Evolutionary conservation across 1,140 invertebrate genomes (phyloP).

Genomic region (Acyrthosiphon pisum): DNA sequence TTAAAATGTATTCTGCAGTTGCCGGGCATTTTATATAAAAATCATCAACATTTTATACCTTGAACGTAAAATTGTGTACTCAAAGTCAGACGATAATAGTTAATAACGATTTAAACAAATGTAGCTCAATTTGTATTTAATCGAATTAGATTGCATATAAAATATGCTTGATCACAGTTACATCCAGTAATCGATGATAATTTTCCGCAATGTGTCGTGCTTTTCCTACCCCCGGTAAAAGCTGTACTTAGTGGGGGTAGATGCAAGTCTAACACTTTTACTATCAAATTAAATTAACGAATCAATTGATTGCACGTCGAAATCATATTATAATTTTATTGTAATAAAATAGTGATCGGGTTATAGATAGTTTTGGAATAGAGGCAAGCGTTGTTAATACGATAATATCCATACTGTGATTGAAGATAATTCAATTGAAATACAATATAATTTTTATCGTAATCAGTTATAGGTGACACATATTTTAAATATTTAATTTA

Average conservation of each 20-base stretch:
- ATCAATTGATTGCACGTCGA: background rate
- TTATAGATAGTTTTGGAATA: background rate
- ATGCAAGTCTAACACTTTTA: conserved; percentile 30
- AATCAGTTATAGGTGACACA: background rate
- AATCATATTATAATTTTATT: background rate
- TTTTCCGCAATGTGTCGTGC: background rate
- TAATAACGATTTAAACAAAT: background rate
- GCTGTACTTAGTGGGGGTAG: conserved; percentile 33
- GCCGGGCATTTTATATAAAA: background rate
- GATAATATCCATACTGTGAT: background rate
- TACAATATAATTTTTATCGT: background rate
- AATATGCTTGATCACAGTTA: background rate
- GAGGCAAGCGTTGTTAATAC: background rate
- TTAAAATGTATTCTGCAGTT: background rate
- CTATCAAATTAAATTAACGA: background rate
- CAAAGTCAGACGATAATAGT: background rate
- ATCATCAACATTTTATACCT: background rate
- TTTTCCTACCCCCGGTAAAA: conserved; percentile 44
- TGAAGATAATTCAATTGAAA: background rate
- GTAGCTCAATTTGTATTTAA: background rate
- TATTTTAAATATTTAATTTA: background rate
- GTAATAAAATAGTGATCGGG: background rate
- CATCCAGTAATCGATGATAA: background rate
- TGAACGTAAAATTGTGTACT: background rate
- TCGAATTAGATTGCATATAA: background rate